Base-by-base conservation (phyloP, 2,113 vertebrate genomes). In the Aramus guarauna region DNA sequence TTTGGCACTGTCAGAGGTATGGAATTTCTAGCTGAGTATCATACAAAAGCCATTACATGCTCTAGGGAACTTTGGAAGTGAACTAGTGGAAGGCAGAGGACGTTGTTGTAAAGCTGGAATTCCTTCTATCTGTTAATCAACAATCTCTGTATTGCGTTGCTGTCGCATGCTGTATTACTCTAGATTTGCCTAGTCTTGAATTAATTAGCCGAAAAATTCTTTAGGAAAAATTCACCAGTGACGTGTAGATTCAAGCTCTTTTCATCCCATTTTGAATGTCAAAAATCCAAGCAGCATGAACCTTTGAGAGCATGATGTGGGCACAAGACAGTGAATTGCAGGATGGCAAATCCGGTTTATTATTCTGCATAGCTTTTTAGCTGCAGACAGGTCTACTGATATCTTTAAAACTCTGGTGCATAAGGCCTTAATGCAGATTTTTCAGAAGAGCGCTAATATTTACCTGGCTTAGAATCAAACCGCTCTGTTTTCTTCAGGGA, bases 1-100 rank as follows among this genome's bases (percentile, higher is more conserved):
- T 92, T 92, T 96, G 79, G 88, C 88, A 94, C 77, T 69, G 76
- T 80, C 47, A 68, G 75, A 85, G 67, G 30, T 91, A 91, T 29
- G 79, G 86, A 91, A 96, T 88, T 97, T 91, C 92, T 79, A 81
- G 10, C 30, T 74, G 37, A 41, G 11, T 58, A 53, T 71, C 74
- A 85, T 32, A 92, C 48, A 91, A 67, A 92, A 95, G 81, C 11
- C 16, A 84, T 56, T 64, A 43, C 8, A n/a, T 66, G 43, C 66
- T 82, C 48, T 80, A 66, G 50, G 41, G n/a, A 45, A 37, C 39
- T 62, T 94, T 90, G 79, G 55, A 95, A 85, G 36, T 47, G 30
- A 90, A 92, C 9, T 69, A 52, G 62, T 36, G 27, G 56, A 85
- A 74, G 48, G 52, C 72, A 96, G 71, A 90, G 19, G 53, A 73